Percentiles rank a stretch among this genome's conserved stretches.
phyloP scores from a whole-genome alignment of 2,113 vertebrate species.

The Condylura cristata region DNA sequence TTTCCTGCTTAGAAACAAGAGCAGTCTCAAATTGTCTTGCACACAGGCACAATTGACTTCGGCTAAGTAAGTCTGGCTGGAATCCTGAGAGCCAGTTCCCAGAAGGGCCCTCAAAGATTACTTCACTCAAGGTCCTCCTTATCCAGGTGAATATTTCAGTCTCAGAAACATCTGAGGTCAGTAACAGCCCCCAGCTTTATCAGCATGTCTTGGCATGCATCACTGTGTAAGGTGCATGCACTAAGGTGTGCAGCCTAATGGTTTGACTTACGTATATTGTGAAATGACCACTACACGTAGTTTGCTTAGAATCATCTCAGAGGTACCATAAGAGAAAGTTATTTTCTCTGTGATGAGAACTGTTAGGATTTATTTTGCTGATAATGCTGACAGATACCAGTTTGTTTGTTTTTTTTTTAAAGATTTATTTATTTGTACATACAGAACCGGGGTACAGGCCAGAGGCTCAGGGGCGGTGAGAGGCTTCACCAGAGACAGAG shows the following conservation, averaged over 20 bases:
- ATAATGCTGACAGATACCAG: too few relatives aligned
- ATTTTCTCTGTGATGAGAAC: not conserved
- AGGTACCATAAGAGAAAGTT: not conserved
- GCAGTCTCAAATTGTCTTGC: too few relatives aligned
- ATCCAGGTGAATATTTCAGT: slow-evolving; percentile 22
- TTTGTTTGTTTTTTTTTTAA: too few relatives aligned
- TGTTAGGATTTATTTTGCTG: not conserved
- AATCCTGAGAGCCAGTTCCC: not conserved
- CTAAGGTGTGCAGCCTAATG: not conserved
- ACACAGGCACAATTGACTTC: too few relatives aligned
- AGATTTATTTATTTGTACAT: too few relatives aligned
- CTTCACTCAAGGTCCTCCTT: not conserved
- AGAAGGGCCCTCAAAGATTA: not conserved
- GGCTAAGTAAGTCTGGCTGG: not conserved
- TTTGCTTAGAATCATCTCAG: not conserved
- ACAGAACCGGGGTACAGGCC: too few relatives aligned
- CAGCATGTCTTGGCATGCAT: not conserved
- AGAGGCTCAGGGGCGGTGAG: too few relatives aligned
- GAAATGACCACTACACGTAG: not conserved
- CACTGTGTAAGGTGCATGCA: not conserved
- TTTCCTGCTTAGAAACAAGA: too few relatives aligned
- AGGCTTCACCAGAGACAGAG: too few relatives aligned
- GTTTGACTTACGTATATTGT: not conserved
- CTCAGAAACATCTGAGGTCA: not conserved
- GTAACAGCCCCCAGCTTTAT: not conserved